Percentiles rank a stretch among this genome's conserved stretches.
Conservation (phyloP, 2,888 invertebrate species). For the Plagodis dolabraria region DNA sequence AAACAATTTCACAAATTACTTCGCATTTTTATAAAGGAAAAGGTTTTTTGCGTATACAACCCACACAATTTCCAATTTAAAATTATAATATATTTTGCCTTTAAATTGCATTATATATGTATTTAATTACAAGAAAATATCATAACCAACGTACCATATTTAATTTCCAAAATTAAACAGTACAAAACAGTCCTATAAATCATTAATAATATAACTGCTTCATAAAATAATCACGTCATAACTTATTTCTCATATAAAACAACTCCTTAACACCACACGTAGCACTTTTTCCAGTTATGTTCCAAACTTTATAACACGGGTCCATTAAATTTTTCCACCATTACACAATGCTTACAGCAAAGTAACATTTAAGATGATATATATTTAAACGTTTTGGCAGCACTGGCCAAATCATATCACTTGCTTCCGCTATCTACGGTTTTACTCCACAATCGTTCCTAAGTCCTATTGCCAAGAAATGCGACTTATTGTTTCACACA, state of each 20-base stretch:
- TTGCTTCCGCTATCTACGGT: constrained; percentile 38
- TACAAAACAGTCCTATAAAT: too few relatives aligned
- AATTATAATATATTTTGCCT: neutral
- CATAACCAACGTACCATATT: too few relatives aligned
- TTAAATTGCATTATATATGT: neutral
- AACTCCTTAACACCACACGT: neutral
- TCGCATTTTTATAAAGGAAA: constrained; percentile 14
- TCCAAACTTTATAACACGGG: constrained; percentile 7
- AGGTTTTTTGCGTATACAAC: constrained; percentile 10
- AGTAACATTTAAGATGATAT: constrained; percentile 37
- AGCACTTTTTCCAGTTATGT: constrained; percentile 11
- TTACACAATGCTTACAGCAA: constrained; percentile 20
- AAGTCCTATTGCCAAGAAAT: constrained; percentile 62
- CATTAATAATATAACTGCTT: too few relatives aligned
- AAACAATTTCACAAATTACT: constrained; percentile 31
- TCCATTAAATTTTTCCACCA: constrained; percentile 21
- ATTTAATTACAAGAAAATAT: neutral
- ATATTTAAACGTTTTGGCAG: constrained; percentile 54
- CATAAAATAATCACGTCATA: neutral
- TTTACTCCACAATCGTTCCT: constrained; percentile 30
- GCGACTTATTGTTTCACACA: constrained; percentile 64
- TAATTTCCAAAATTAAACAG: too few relatives aligned
- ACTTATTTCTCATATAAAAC: neutral
- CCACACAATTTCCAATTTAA: too few relatives aligned
- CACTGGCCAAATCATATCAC: constrained; percentile 43